A percentile compares a stretch with the other conserved stretches of the same genome.
Evolutionary conservation across 2,888 invertebrate species (phyloP).

Genomic region (Unio delphinus): DNA sequence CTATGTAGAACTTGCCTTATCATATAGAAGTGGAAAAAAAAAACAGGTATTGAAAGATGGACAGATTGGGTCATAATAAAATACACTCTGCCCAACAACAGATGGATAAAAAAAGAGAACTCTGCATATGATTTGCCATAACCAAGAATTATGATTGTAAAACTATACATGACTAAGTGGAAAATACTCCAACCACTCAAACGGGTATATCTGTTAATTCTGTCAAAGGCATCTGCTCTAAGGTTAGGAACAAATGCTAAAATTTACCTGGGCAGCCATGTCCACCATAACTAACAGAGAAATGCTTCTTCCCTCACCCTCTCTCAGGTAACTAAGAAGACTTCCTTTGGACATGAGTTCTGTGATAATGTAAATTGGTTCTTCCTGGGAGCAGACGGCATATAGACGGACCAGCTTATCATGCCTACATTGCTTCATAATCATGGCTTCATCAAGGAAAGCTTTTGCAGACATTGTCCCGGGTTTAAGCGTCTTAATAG

Average conservation of each 20-base stretch:
- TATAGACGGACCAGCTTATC: slow-evolving; percentile 94
- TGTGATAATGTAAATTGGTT: slow-evolving; percentile 92
- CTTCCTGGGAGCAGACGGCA: slow-evolving; percentile 93
- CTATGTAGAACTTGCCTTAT: too few species aligned
- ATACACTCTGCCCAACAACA: too few species aligned
- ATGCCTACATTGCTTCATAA: slow-evolving; percentile 99
- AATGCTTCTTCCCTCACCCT: slow-evolving; percentile 84
- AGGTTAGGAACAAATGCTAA: not conserved
- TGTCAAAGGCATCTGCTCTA: not conserved
- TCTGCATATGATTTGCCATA: too few species aligned
- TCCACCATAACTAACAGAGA: slow-evolving; percentile 93
- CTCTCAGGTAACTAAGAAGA: slow-evolving; percentile 90
- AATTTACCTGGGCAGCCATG: slow-evolving; percentile 87
- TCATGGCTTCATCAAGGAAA: slow-evolving; percentile 96
- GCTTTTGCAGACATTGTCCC: slow-evolving; percentile 98
- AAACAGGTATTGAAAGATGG: too few species aligned
- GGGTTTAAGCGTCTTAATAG: slow-evolving; percentile 95
- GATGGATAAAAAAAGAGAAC: too few species aligned
- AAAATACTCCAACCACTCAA: too few species aligned
- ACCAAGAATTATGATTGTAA: too few species aligned
- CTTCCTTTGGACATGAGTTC: slow-evolving; percentile 94
- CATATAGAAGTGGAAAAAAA: too few species aligned
- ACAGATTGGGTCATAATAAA: too few species aligned
- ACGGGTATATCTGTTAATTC: too few species aligned
- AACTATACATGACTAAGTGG: too few species aligned